phyloP scores from a whole-genome alignment of 2,888 invertebrate species.

The Chymomyza amoena region DNA sequence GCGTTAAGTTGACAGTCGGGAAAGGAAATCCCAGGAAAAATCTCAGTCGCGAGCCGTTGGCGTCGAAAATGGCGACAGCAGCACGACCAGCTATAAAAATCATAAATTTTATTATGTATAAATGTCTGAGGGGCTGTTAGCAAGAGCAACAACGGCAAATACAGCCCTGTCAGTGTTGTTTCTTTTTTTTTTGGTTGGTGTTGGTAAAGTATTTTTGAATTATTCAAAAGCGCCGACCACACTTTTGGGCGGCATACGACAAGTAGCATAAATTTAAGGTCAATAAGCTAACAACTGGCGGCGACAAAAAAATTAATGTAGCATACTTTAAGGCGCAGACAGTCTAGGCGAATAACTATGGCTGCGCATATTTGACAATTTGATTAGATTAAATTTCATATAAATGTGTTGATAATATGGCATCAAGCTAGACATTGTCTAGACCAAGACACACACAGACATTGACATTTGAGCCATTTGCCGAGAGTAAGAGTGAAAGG shows the following conservation, averaged over 20 bases:
- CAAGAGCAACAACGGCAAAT: constrained; percentile 9
- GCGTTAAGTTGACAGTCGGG: constrained; percentile 58
- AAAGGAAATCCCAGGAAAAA: constrained; percentile 29
- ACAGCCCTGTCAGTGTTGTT: background rate
- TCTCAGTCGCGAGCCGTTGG: constrained; percentile 40
- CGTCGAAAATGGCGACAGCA: background rate
- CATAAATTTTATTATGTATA: constrained; percentile 62
- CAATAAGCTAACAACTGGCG: constrained; percentile 21
- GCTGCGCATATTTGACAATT: constrained; percentile 57
- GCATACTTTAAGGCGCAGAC: constrained; percentile 23
- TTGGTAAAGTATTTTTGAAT: constrained; percentile 41
- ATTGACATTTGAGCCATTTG: background rate
- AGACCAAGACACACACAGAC: constrained; percentile 44
- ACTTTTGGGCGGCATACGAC: constrained; percentile 21
- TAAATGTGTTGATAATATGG: constrained; percentile 63
- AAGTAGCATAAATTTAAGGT: constrained; percentile 41
- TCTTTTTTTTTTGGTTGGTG: background rate
- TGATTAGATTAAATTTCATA: constrained; percentile 63
- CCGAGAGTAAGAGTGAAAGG: constrained; percentile 19
- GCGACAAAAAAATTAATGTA: constrained; percentile 5
- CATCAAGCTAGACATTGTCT: constrained; percentile 55
- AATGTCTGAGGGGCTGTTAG: constrained; percentile 38
- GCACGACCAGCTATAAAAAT: constrained; percentile 52
- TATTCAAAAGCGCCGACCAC: constrained; percentile 37
- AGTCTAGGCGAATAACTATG: constrained; percentile 3